Evolutionary conservation across 2,797 vertebrate genomes (phyloP).

Genomic region (Coilia nasus): DNA sequence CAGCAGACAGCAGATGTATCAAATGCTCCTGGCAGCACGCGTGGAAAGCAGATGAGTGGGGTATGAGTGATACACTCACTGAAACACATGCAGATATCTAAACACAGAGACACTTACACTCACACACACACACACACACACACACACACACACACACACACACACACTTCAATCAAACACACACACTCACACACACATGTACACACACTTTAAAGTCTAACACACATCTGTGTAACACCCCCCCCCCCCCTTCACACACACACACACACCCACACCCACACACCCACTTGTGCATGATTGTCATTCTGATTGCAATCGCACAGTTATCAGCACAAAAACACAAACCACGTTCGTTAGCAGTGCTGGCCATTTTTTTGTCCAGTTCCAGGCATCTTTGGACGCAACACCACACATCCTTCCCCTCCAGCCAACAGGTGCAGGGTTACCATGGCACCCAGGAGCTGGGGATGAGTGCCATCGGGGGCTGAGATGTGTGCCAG

Average conservation of each 20-base stretch:
- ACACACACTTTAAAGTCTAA: neutral
- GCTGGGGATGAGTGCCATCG: constrained; percentile 25
- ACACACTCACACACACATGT: neutral
- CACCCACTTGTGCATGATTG: neutral
- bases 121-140: neutral
- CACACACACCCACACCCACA: neutral
- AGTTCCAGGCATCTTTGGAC: neutral
- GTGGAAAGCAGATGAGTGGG: neutral
- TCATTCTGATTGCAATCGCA: neutral
- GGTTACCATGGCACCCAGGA: constrained; percentile 24
- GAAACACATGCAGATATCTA: neutral
- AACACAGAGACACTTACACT: too few relatives aligned
- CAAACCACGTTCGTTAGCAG: neutral
- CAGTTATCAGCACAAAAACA: neutral
- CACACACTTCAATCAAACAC: neutral
- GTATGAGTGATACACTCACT: neutral
- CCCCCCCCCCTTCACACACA: too few relatives aligned
- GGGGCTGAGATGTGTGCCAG: neutral
- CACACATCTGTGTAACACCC: too few relatives aligned
- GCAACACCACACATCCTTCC: neutral
- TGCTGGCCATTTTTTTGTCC: constrained; percentile 5
- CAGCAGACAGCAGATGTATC: neutral
- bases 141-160: too few relatives aligned
- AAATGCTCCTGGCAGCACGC: constrained; percentile 4
- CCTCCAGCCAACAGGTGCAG: constrained; percentile 26